Base-by-base conservation (phyloP, 92 coral and sea anemone genomes). In the Paragorgia papillata region DNA sequence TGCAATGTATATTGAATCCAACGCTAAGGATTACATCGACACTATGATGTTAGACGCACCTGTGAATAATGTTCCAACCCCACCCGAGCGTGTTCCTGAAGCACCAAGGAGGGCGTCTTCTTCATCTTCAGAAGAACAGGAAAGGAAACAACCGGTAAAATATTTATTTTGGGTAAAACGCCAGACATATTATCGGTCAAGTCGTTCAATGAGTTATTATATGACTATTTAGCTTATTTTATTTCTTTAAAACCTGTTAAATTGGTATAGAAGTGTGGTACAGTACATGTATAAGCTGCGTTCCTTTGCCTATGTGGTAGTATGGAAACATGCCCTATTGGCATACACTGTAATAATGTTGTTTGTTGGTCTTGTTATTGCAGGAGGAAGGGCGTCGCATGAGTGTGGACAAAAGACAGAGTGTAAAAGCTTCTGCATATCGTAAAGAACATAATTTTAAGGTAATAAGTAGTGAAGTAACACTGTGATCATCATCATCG, bases 11-110 rank as follows among this genome's bases (percentile, higher is more conserved):
- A 94, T 94, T 75, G 98, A 94, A 60, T 82, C 86, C 0, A 86
- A 94, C 59, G 98, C 98, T 37, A 94, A 94, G 83, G 97, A 94
- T 27, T 94, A 94, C 75, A 89, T 94, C 0, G 98, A 94, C 32
- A 92, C 96, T 0, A 94, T 94, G 98, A 84, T 86, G 86, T 76
- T 89, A 2, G 88, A 89, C 30, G 81, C 90, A 69, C 51, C 53
- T 35, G 48, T 12, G 53, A 46, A 46, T 37, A 37, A 37, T 46
- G 9, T 15, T n/a, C 62, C 62, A 15, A 13, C 62, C 13, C 44
- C 49, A 8, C 44, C 62, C 10, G 46, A 70, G 26, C 62, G 77
- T 1, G 22, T 46, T 14, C 15, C 62, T 17, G 44, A 53, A 15
- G 58, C 46, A 5, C 7, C 77, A 35, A 9, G 40, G 31, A 70